These are phyloP conservation scores for Athrips mouffetella DNA, from an alignment of 2,888 invertebrate genomes.

Conservation along the genomic window DNA sequence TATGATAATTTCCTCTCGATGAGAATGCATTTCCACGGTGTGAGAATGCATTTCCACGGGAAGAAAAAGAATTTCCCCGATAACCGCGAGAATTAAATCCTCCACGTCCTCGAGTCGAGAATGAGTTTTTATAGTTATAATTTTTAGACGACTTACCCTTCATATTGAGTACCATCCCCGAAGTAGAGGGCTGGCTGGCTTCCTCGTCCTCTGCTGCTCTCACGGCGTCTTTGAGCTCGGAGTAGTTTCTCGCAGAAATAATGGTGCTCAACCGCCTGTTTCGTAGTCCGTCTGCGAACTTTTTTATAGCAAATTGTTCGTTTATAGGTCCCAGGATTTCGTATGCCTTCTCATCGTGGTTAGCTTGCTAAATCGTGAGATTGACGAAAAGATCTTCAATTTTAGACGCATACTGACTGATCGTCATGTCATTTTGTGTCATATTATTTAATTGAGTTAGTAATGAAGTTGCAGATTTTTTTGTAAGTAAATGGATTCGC, in stretches of 20 bases:
- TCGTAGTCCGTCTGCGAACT: conserved; percentile 10
- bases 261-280: conserved; percentile 10
- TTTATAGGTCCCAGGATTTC: conserved; percentile 13
- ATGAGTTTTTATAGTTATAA: no score
- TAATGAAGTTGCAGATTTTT: conserved; percentile 11
- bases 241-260: conserved; percentile 14
- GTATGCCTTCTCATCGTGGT: not conserved
- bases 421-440: not conserved
- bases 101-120: no score
- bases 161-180: no score
- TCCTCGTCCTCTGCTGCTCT: conserved; percentile 7
- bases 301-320: conserved; percentile 12
- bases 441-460: conserved; percentile 6
- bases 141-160: no score
- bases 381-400: not conserved
- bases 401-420: not conserved
- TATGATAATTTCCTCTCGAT: no score
- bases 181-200: no score
- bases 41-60: no score
- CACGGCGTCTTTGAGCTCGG: conserved; percentile 9
- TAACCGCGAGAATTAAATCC: no score
- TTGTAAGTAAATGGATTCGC: conserved; percentile 12
- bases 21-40: no score
- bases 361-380: not conserved
- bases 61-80: no score